Conservation (phyloP, 2,113 vertebrate genomes). For the Naja naja region DNA sequence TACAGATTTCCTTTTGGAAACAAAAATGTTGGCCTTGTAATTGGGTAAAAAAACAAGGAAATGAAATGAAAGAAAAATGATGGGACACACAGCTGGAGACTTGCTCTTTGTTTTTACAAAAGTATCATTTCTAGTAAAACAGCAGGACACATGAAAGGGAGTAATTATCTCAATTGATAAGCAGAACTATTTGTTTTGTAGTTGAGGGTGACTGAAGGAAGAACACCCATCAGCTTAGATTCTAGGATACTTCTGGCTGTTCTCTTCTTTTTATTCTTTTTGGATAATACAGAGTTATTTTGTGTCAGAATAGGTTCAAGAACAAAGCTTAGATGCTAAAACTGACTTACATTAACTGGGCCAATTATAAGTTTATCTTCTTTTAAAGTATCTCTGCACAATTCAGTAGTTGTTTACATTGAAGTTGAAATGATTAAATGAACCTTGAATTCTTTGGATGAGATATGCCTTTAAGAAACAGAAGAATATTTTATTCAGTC, state of each 20-base stretch:
- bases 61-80: conserved; percentile 7
- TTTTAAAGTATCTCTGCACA: conserved; percentile 14
- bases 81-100: conserved; percentile 20
- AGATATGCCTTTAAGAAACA: neutral
- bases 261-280: conserved; percentile 1
- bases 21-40: conserved; percentile 19
- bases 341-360: conserved; percentile 8
- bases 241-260: neutral
- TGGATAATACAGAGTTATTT: neutral
- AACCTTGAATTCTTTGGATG: neutral
- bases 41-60: neutral
- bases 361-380: neutral
- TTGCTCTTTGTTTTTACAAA: conserved; percentile 21
- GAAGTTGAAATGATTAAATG: neutral
- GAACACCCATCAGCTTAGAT: neutral
- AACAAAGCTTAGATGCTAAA: neutral
- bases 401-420: conserved; percentile 40
- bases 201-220: neutral
- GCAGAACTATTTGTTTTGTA: conserved; percentile 26
- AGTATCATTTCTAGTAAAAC: conserved; percentile 18
- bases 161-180: conserved; percentile 27
- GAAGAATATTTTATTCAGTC: neutral
- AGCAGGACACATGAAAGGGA: conserved; percentile 29
- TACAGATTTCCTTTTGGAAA: conserved; percentile 28
- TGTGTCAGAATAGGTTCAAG: neutral